phyloP scores from a whole-genome alignment of 1,140 invertebrate genomes.

The Heliconius hewitsoni region DNA sequence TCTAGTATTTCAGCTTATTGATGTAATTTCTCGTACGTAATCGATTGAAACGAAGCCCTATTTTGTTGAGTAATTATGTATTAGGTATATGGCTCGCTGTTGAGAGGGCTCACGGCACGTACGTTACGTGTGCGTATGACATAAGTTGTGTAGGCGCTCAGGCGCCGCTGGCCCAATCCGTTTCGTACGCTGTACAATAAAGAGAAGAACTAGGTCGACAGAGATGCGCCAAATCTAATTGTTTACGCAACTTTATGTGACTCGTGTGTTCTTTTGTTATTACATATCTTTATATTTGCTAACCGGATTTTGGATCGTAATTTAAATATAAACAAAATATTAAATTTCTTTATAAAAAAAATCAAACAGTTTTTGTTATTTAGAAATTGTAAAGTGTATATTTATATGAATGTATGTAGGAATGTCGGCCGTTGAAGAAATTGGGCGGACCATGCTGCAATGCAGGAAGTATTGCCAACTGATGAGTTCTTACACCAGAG shows the following conservation, averaged over 20 bases:
- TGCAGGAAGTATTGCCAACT: constrained; percentile 63
- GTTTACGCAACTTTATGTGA: constrained; percentile 51
- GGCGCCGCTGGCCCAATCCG: constrained; percentile 70
- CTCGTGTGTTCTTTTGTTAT: constrained; percentile 25
- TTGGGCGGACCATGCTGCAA: constrained; percentile 57
- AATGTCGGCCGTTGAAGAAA: constrained; percentile 50
- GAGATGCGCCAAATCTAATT: constrained; percentile 68
- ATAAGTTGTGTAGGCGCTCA: constrained; percentile 64
- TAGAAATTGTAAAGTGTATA: not conserved
- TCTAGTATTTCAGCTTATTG: constrained; percentile 11
- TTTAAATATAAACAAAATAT: not conserved
- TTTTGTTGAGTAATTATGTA: constrained; percentile 41
- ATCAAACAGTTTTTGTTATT: not conserved
- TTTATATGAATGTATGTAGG: constrained; percentile 15
- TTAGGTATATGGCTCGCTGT: constrained; percentile 33
- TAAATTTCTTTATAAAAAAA: not conserved
- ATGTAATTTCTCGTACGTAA: constrained; percentile 29
- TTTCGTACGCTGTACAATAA: constrained; percentile 48
- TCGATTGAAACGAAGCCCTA: constrained; percentile 37
- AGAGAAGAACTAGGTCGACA: constrained; percentile 60
- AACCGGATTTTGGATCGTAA: not conserved
- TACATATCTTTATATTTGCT: constrained; percentile 11
- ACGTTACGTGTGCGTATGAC: constrained; percentile 64
- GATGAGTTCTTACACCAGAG: constrained; percentile 48
- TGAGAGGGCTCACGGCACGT: constrained; percentile 48